Evolutionary conservation across 2,888 invertebrate genomes (phyloP).

Genomic region (Orgyia antiqua): DNA sequence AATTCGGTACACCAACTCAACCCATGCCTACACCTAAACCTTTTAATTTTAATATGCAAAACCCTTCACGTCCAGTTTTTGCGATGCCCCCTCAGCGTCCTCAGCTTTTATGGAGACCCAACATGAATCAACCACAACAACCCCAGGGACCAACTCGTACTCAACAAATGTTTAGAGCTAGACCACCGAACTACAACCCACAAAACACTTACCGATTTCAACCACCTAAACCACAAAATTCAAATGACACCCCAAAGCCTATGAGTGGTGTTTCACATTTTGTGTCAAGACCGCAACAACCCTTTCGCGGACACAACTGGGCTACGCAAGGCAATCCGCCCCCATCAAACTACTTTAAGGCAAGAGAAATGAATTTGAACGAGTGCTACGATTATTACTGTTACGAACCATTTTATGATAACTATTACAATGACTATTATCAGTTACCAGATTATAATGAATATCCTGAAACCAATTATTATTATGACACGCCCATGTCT

Average conservation of each 20-base stretch:
- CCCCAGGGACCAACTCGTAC: slow-evolving; percentile 10
- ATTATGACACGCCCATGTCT: no score
- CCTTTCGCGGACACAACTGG: slow-evolving; percentile 10
- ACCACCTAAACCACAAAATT: neutral
- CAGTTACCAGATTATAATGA: neutral
- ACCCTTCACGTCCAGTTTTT: neutral
- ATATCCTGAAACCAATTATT: neutral
- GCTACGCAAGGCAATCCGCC: slow-evolving; percentile 15
- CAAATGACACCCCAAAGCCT: neutral
- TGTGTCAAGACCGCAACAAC: slow-evolving; percentile 6
- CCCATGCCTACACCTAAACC: neutral
- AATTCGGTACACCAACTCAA: no score
- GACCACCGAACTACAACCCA: slow-evolving; percentile 11
- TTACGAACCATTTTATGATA: slow-evolving; percentile 4
- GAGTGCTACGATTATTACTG: slow-evolving; percentile 8
- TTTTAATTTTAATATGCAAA: slow-evolving; percentile 1
- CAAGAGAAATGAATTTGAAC: slow-evolving; percentile 15
- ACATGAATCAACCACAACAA: slow-evolving; percentile 2
- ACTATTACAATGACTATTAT: slow-evolving; percentile 1
- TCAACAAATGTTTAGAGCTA: slow-evolving; percentile 16
- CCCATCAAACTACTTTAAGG: no score
- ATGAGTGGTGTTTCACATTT: slow-evolving; percentile 12
- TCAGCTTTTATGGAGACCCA: slow-evolving; percentile 8
- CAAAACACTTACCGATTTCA: slow-evolving; percentile 7
- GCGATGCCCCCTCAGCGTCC: neutral